Conservation (phyloP, 2,888 invertebrate genomes). For the Microplitis deprimator region DNA sequence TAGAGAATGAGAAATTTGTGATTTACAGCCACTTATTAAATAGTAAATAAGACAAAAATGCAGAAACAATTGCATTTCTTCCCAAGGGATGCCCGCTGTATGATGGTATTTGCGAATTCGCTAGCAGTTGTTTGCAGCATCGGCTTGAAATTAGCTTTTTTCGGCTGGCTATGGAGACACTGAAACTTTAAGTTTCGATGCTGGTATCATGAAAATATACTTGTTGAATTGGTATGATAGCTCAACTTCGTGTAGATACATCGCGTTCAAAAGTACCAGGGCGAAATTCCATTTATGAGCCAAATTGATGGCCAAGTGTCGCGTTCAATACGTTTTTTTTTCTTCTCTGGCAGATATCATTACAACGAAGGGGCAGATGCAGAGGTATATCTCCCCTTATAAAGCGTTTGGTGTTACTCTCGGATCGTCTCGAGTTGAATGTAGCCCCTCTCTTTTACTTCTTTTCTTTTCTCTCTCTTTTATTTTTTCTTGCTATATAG, state of each 20-base stretch:
- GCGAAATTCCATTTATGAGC: conserved; percentile 58
- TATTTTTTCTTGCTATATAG: conserved; percentile 33
- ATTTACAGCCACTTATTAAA: too few relatives aligned
- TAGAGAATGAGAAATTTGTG: too few relatives aligned
- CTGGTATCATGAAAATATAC: not conserved
- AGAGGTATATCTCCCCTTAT: conserved; percentile 51
- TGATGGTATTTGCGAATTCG: too few relatives aligned
- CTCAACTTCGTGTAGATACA: conserved; percentile 15
- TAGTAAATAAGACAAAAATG: too few relatives aligned
- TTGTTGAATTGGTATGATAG: conserved; percentile 18
- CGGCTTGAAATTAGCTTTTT: too few relatives aligned
- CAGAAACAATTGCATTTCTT: too few relatives aligned
- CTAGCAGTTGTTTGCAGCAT: too few relatives aligned
- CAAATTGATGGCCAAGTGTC: conserved; percentile 63
- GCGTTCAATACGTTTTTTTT: conserved; percentile 51
- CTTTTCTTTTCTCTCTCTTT: conserved; percentile 40
- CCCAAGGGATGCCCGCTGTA: too few relatives aligned
- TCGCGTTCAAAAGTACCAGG: conserved; percentile 36
- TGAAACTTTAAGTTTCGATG: too few relatives aligned
- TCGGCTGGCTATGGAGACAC: too few relatives aligned
- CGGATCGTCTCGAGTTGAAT: conserved; percentile 44
- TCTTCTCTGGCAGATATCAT: conserved; percentile 60
- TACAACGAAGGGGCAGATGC: conserved; percentile 67
- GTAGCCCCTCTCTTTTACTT: conserved; percentile 39
- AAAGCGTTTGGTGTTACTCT: conserved; percentile 43